A percentile compares a stretch with the other conserved stretches of the same genome.
Evolutionary conservation across 2,888 invertebrate genomes (phyloP).

Genomic region (Cabera pusaria): DNA sequence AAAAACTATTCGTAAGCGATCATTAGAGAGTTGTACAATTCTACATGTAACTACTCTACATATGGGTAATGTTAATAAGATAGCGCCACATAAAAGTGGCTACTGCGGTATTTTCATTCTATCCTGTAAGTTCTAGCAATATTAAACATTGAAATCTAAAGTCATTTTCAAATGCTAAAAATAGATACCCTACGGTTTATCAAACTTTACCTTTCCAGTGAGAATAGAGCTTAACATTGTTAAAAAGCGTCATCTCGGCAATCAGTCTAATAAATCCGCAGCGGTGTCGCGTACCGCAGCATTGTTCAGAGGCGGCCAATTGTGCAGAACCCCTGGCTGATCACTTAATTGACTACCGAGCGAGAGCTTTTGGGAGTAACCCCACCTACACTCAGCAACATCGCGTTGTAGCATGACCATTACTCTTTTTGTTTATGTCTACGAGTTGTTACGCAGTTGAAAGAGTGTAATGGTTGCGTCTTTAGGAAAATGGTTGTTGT

Average conservation of each 20-base stretch:
- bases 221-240: constrained; percentile 47
- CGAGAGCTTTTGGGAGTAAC: constrained; percentile 62
- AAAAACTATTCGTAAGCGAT: no score
- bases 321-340: constrained; percentile 79
- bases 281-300: constrained; percentile 50
- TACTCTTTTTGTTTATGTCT: constrained; percentile 26
- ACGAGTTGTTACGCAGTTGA: neutral
- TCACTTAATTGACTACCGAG: constrained; percentile 80
- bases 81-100: no score
- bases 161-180: no score
- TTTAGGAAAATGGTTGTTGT: constrained; percentile 22
- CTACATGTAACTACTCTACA: no score
- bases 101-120: no score
- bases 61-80: no score
- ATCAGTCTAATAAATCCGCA: constrained; percentile 63
- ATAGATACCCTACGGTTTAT: neutral
- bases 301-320: constrained; percentile 80
- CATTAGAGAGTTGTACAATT: no score
- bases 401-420: constrained; percentile 33
- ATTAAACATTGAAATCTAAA: no score
- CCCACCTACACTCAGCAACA: constrained; percentile 28
- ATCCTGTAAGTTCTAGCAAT: no score
- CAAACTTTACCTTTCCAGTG: constrained; percentile 23
- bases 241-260: constrained; percentile 57
- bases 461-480: constrained; percentile 34